Evolutionary conservation across 2,888 invertebrate genomes (phyloP), one percentile per base, ranked within the genome.

Genomic region (Sycophila texana): DNA sequence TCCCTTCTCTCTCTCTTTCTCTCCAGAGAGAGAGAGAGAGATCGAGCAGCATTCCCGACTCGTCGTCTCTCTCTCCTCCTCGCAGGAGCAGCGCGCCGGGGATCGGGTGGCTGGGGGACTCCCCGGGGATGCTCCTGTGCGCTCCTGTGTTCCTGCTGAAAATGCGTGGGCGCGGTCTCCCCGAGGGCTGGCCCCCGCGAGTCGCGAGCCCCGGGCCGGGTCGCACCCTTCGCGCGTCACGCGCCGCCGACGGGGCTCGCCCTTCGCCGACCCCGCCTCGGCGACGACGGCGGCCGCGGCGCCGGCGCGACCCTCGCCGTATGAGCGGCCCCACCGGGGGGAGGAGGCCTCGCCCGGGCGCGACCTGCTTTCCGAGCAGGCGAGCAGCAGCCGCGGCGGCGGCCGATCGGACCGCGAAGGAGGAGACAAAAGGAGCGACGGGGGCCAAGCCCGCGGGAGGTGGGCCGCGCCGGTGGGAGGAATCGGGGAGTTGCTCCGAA

Each of bases 111-210:
- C 66, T 70, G 53, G 58, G 26, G 71, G 49, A 2, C 18, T n/a
- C 13, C 30, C 16, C 26, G 22, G 13, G 16, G 49, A 57, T 86
- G 85, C 89, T 90, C 89, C 86, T 87, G 83, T 61, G 75, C 79
- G 81, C 84, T 90, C 85, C 89, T 90, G 88, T 84, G 84, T 86
- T 89, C 90, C 90, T 90, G 88, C 84, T 90, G 86, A 88, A 88
- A 90, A 89, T 90, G 90, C 90, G 90, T 90, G 90, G 90, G 90
- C 90, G 90, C 90, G 90, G 90, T 89, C 88, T 90, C 88, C 89
- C 89, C 89, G 90, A 90, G 90, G 90, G 90, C 90, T 88, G 90
- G 87, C 88, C 89, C 84, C 84, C 85, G 86, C 86, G 85, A 80
- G 47, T 61, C 66, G n/a, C n/a, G 60, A 30, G 49, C 51, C 55